Evolutionary conservation across 2,888 invertebrate species (phyloP), one percentile per base, ranked within the genome.

Genomic region (Drosophila aldrichi): DNA sequence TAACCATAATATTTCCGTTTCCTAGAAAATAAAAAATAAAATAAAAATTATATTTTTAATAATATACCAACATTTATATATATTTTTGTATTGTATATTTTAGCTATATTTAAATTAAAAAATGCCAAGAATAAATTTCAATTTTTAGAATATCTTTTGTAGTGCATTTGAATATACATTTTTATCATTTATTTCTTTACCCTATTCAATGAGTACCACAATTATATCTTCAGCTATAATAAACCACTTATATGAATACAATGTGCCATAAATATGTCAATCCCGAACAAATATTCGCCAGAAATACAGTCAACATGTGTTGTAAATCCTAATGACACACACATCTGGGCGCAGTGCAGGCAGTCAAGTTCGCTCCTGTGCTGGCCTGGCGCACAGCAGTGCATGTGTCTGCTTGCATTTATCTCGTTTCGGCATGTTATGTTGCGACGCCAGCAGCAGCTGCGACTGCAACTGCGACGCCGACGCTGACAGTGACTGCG

Each of bases 341-440:
- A 43, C 25, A 57, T 34, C 41, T 60, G 70, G 54, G 56, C 79
- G 58, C 55, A 29, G 41, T 10, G n/a, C 22, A 46, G 14, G 1
- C 6, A 40, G 14, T 0, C 3, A 36, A 65, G 44, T 72, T 65
- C 79, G 75, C 54, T 34, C 77, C 79, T 75, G 77, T 46, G 62
- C 25, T 38, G 43, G 49, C 10, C 56, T 51, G 60, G 49, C 67
- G 61, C 67, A 59, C 70, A 51, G 55, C 43, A 48, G 25, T 68
- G 75, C 70, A 74, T 73, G 58, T 77, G 73, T 48, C 56, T 67
- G 87, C 79, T 61, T 79, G 74, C 80, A 77, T 81, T 77, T 81
- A 79, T 84, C 82, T 76, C 70, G 77, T 70, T 67, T 76, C 72
- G 76, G 74, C 78, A 81, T 88, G 81, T 81, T 84, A 82, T 86